Conservation (phyloP, 2,113 vertebrate species). For the Lamprologus lemairii region DNA sequence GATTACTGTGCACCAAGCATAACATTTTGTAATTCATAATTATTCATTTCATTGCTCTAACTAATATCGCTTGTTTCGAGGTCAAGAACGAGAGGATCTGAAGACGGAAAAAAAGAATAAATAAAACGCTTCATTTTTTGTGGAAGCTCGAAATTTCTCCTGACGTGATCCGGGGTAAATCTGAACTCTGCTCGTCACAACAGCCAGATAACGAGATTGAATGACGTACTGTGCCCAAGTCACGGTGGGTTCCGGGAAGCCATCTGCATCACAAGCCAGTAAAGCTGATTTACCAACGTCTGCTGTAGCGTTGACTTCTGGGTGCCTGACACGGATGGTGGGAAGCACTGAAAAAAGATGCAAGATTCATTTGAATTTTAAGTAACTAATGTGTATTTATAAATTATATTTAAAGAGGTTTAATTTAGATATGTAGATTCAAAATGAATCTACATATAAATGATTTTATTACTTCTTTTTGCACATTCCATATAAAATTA, state of each 20-base stretch:
- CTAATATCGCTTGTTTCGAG: background rate
- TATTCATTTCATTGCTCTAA: background rate
- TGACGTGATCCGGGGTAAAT: background rate
- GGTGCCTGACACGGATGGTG: slow-evolving; percentile 82
- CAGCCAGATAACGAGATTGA: background rate
- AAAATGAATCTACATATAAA: background rate
- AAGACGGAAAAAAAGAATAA: background rate
- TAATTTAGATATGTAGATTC: background rate
- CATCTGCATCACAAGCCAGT: slow-evolving; percentile 89
- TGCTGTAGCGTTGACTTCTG: slow-evolving; percentile 87
- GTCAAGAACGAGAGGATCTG: background rate
- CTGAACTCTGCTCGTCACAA: background rate
- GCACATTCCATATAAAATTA: background rate
- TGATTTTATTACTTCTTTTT: background rate
- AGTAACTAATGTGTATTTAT: background rate
- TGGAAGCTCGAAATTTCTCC: background rate
- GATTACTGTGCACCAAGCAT: background rate
- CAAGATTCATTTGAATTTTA: background rate
- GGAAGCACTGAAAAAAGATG: slow-evolving; percentile 78
- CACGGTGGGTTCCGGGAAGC: slow-evolving; percentile 89
- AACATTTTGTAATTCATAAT: background rate
- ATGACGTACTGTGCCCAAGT: slow-evolving; percentile 87
- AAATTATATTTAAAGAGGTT: background rate
- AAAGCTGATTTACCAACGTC: slow-evolving; percentile 78
- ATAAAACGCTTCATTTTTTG: background rate